Percentiles rank a stretch among this genome's conserved stretches.
phyloP scores from a whole-genome alignment of 2,113 vertebrate genomes.

The Polypterus bichir region DNA sequence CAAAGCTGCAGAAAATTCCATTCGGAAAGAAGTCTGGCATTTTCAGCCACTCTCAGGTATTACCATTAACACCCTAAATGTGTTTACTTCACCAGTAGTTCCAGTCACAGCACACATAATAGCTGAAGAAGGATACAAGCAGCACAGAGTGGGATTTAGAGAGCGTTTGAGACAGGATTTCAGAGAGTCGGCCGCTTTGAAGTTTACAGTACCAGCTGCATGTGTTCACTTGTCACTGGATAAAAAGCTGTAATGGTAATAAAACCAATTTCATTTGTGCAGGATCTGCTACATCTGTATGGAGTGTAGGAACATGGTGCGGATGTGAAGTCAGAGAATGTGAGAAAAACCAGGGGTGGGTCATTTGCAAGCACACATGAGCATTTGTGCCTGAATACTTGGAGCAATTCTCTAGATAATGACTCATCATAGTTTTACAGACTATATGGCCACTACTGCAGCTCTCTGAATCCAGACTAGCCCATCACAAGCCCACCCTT shows the following conservation, averaged over 20 bases:
- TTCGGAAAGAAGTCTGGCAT: slow-evolving; percentile 9
- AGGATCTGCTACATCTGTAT: slow-evolving; percentile 19
- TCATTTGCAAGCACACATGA: too few species aligned
- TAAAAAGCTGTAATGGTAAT: slow-evolving; percentile 17
- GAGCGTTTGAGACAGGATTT: slow-evolving; percentile 13
- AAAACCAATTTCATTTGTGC: slow-evolving; percentile 15
- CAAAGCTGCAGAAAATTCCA: background rate
- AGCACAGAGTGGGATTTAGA: slow-evolving; percentile 10
- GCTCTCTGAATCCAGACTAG: too few species aligned
- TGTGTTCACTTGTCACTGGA: slow-evolving; percentile 18
- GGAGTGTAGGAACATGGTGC: slow-evolving; percentile 7
- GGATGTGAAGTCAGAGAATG: slow-evolving; percentile 14
- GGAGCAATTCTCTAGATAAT: too few species aligned
- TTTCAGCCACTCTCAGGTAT: slow-evolving; percentile 8
- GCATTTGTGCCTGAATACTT: too few species aligned
- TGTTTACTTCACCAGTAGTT: slow-evolving; percentile 12
- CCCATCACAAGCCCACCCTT: too few species aligned
- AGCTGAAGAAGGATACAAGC: slow-evolving; percentile 5
- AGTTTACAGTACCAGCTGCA: slow-evolving; percentile 11
- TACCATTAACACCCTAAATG: slow-evolving; percentile 14
- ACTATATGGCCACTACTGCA: too few species aligned
- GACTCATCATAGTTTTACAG: too few species aligned
- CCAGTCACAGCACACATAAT: slow-evolving; percentile 10
- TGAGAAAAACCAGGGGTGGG: background rate
- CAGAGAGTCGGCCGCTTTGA: slow-evolving; percentile 13